Evolutionary conservation across 2,113 vertebrate species (phyloP).

Genomic region (Abramis brama): DNA sequence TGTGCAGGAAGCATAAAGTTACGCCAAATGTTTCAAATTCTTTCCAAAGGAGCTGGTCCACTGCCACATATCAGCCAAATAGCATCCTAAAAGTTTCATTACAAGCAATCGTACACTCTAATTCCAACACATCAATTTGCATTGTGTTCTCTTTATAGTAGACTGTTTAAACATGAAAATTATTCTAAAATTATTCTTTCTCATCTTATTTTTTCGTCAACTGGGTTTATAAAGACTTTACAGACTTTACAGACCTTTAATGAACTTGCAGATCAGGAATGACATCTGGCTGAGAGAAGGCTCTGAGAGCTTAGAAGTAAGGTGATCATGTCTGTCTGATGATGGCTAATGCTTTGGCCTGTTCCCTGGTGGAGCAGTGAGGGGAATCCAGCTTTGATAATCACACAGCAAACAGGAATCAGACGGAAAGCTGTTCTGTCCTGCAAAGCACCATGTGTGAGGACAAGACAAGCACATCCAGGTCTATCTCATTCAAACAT

Average conservation of each 20-base stretch:
- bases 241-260: neutral
- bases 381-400: slow-evolving; percentile 33
- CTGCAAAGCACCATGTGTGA: slow-evolving; percentile 25
- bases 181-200: neutral
- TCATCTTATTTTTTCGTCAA: neutral
- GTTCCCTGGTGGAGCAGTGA: slow-evolving; percentile 10
- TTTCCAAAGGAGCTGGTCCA: no score
- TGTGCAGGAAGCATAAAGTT: neutral
- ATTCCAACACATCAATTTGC: neutral
- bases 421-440: slow-evolving; percentile 3
- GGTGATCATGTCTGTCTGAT: neutral
- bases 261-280: slow-evolving; percentile 9
- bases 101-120: neutral
- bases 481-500: slow-evolving; percentile 18
- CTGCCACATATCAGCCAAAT: neutral
- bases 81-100: neutral
- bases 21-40: neutral
- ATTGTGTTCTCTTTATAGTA: neutral
- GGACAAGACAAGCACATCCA: slow-evolving; percentile 30
- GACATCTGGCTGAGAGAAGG: neutral
- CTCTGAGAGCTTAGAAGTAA: neutral
- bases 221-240: neutral
- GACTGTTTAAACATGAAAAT: neutral
- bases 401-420: slow-evolving; percentile 23
- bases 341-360: neutral